Base-by-base conservation (phyloP, 2,888 invertebrate genomes). In the Watsonalla cultraria region DNA sequence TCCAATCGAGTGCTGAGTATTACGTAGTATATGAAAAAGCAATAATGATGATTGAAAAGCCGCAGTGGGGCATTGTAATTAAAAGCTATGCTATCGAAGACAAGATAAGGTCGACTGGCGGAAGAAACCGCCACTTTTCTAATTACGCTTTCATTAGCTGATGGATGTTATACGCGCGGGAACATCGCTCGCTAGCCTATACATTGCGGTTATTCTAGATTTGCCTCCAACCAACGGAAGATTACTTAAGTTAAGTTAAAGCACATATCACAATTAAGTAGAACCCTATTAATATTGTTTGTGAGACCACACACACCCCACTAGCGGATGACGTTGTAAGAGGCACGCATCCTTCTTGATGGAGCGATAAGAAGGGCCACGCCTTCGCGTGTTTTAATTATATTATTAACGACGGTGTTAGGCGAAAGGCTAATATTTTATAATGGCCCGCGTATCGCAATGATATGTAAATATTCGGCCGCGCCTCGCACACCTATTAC, bases 351-450 rank as follows among this genome's bases (percentile, higher is more conserved):
- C 69, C 71, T 78, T 81, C 88, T 87, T 82, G 86, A 89, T 87
- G 82, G 80, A 52, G 67, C 76, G 85, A 88, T 86, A 88, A 86
- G 82, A 82, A 78, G 66, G 72, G 76, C 86, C 88, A 80, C 86
- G 79, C 88, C 88, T 87, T 84, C 73, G 85, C 89, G 86, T 88
- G 88, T 86, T 90, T 89, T 90, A 90, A 90, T 90, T 90, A 90
- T 88, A 87, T 89, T 88, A 90, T 88, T 89, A 90, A 90, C 85
- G 84, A 81, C 80, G 81, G 80, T 80, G 85, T 76, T 73, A 78
- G 80, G 76, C 82, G 78, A 85, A 88, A 86, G 86, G 84, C 80
- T 89, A 86, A 89, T 89, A 87, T 87, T 90, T 90, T 86, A 81
- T 86, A 86, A 90, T 88, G 84, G 86, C 73, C 67, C 67, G 78